Conservation (phyloP, 2,113 vertebrate genomes). For the Serilophus lunatus region DNA sequence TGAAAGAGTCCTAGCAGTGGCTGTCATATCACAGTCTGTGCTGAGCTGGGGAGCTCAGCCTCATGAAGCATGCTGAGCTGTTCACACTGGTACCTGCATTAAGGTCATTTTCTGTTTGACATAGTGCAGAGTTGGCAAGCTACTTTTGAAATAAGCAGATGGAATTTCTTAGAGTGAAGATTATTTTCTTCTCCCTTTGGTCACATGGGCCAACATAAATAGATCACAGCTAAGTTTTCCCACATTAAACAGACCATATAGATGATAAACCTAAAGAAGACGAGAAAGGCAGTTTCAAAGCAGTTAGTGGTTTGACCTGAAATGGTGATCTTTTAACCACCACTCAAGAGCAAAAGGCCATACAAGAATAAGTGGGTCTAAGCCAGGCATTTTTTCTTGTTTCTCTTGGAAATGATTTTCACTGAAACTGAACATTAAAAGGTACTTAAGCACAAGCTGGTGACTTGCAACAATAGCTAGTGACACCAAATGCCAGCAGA, state of each 20-base stretch:
- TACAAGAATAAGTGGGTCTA: background rate
- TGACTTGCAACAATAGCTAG: background rate
- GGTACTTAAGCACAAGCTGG: background rate
- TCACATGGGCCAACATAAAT: constrained; percentile 14
- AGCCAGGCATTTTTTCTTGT: constrained; percentile 39
- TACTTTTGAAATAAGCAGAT: constrained; percentile 19
- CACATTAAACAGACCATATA: constrained; percentile 26
- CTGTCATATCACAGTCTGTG: background rate
- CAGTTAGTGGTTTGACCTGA: constrained; percentile 40
- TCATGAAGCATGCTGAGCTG: background rate
- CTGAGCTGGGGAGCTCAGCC: background rate
- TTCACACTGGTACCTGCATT: background rate
- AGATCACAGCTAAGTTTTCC: constrained; percentile 31
- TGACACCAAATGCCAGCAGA: background rate
- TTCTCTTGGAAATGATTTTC: constrained; percentile 42
- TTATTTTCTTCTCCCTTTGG: background rate
- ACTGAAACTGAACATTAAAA: background rate
- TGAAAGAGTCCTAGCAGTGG: background rate
- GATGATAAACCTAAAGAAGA: constrained; percentile 18
- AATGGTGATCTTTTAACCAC: constrained; percentile 38
- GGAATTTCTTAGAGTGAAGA: background rate
- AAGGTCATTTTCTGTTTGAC: background rate
- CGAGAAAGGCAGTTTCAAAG: background rate
- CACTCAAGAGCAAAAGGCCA: constrained; percentile 8
- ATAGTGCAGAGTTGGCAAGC: background rate